Evolutionary conservation across 2,888 invertebrate genomes (phyloP), one percentile per base, ranked within the genome.

Genomic region (Clusia tigrina): DNA sequence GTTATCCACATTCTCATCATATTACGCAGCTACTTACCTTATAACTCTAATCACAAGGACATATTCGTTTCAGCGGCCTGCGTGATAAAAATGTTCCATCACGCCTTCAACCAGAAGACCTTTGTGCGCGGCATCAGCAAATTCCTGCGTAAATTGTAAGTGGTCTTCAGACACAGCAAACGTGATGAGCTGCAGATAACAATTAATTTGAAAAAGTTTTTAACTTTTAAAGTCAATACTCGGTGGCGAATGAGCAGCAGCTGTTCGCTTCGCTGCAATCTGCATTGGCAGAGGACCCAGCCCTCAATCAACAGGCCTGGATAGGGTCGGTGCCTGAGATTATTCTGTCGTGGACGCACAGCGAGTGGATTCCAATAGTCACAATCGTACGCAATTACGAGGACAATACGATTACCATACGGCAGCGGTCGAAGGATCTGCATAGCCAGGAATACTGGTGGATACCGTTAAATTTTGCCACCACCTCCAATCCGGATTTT

Each of bases 341-440:
- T 86, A 65, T 90, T 86, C 79, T 85, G 23, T 85, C 86, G 1
- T 91, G 90, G 90, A 88, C 88, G 0, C 84, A 85, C 17, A 87
- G 88, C 72, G 80, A 86, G 51, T 88, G 88, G 52, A 88, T 85
- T 76, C 90, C 90, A 0, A 83, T 89, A 1, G 76, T 90, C 0
- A 82, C 80, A 20, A 86, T 89, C 0, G 54, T 73, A 1, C 64
- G 79, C 2, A 86, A 89, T 64, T 89, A 90, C 1, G 74, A 76
- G 22, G 71, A 74, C 3, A 71, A 76, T 37, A 84, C 85, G 0
- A 85, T 89, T 0, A 84, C 85, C 25, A 80, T 91, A 26, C 84
- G 84, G 1, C 91, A 91, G 65, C 72, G 70, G 15, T 76, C 78
- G 0, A 69, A 77, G 9, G 71, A 74, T 56, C 68, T 69, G 0